These are phyloP conservation scores for Cryptocheilus praepositus DNA, from an alignment of 2,888 invertebrate species.

Conservation along the genomic window DNA sequence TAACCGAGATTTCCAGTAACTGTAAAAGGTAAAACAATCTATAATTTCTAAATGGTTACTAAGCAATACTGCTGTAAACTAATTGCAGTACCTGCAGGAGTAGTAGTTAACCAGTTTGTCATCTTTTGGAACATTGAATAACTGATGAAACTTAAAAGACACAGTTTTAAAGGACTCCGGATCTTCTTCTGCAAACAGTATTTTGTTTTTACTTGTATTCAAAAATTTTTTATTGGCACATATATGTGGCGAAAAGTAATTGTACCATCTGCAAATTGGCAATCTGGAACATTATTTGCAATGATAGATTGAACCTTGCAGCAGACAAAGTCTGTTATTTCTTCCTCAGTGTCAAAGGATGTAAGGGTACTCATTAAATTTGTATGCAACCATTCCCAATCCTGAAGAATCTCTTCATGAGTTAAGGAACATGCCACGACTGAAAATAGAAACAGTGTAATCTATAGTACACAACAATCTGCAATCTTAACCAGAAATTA, in stretches of 20 bases:
- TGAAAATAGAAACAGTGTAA: slow-evolving; percentile 69
- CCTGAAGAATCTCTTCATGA: slow-evolving; percentile 88
- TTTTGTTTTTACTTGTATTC: slow-evolving; percentile 1
- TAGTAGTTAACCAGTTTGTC: slow-evolving; percentile 97
- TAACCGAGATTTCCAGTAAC: slow-evolving; percentile 94
- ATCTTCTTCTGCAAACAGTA: slow-evolving; percentile 84
- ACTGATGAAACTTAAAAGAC: slow-evolving; percentile 88
- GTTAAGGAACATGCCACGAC: slow-evolving; percentile 93
- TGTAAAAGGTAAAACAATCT: slow-evolving; percentile 73
- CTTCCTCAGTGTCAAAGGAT: slow-evolving; percentile 95
- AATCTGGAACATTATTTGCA: slow-evolving; percentile 83
- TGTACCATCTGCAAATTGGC: slow-evolving; percentile 77
- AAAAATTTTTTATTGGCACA: not conserved
- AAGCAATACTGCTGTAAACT: not conserved
- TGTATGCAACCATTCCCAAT: slow-evolving; percentile 96
- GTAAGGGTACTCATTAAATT: slow-evolving; percentile 91
- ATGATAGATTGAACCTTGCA: slow-evolving; percentile 97
- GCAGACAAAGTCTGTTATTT: slow-evolving; percentile 94
- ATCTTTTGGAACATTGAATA: slow-evolving; percentile 93
- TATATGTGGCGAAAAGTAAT: not conserved
- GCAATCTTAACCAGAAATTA: not conserved
- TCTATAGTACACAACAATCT: not conserved
- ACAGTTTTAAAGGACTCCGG: slow-evolving; percentile 86
- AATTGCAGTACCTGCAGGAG: slow-evolving; percentile 86
- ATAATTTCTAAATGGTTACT: not conserved